phyloP scores from a whole-genome alignment of 2,888 invertebrate species.

The Tipula vernalis region DNA sequence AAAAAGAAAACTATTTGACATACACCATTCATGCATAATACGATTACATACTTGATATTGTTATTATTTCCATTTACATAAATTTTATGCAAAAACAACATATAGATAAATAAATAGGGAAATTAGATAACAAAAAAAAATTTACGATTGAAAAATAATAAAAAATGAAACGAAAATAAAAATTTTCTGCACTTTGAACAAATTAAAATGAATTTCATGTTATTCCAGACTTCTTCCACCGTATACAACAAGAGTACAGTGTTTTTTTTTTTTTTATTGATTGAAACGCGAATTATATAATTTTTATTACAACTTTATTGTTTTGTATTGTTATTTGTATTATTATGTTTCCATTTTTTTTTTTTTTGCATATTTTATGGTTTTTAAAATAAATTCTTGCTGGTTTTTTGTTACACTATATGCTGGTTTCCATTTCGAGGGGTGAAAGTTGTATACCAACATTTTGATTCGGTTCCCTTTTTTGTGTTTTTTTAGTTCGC shows the following conservation, averaged over 20 bases:
- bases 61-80: not conserved
- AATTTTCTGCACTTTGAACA: conserved; percentile 4
- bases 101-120: not conserved
- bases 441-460: not conserved
- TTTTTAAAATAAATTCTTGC: not conserved
- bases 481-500: not conserved
- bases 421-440: not conserved
- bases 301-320: not conserved
- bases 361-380: not conserved
- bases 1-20: not conserved
- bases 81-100: not conserved
- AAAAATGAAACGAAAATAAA: not conserved
- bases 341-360: not conserved
- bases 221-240: not conserved
- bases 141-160: not conserved
- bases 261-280: not conserved
- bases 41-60: not conserved
- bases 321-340: not conserved
- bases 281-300: not conserved
- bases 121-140: not conserved
- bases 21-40: not conserved
- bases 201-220: not conserved
- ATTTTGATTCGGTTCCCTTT: not conserved
- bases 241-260: not conserved
- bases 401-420: not conserved